phyloP scores from a whole-genome alignment of 2,888 invertebrate genomes.

The Poecilus cupreus region DNA sequence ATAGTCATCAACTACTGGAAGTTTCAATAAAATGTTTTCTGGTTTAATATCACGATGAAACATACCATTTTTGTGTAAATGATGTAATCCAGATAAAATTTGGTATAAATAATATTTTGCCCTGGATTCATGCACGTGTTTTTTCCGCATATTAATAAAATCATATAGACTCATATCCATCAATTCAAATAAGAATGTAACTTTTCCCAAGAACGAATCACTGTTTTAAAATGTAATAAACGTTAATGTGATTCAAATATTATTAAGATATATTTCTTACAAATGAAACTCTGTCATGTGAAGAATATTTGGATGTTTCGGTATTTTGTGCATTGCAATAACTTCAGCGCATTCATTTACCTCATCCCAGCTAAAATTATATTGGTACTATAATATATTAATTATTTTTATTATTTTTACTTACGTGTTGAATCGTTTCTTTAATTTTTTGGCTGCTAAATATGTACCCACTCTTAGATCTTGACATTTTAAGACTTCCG shows the following conservation, averaged over 20 bases:
- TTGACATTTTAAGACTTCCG: slow-evolving; percentile 81
- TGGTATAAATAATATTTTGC: slow-evolving; percentile 78
- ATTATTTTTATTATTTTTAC: slow-evolving; percentile 59
- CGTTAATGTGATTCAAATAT: slow-evolving; percentile 47
- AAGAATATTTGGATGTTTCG: slow-evolving; percentile 78
- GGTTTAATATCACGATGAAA: slow-evolving; percentile 84
- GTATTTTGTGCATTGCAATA: slow-evolving; percentile 77
- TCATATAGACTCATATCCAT: slow-evolving; percentile 84
- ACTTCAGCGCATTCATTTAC: slow-evolving; percentile 77
- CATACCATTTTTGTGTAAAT: slow-evolving; percentile 78
- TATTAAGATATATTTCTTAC: slow-evolving; percentile 72
- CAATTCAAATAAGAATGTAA: slow-evolving; percentile 79
- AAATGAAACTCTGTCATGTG: slow-evolving; percentile 79
- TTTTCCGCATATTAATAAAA: slow-evolving; percentile 75
- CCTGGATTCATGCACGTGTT: slow-evolving; percentile 74
- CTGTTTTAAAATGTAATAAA: slow-evolving; percentile 69
- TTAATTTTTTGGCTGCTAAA: slow-evolving; percentile 80
- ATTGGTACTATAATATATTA: slow-evolving; percentile 34
- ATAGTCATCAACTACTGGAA: slow-evolving; percentile 63
- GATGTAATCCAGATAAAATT: slow-evolving; percentile 77
- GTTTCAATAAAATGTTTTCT: slow-evolving; percentile 81
- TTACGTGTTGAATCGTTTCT: slow-evolving; percentile 77
- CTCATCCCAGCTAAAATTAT: slow-evolving; percentile 71
- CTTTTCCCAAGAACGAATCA: slow-evolving; percentile 76
- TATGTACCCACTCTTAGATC: slow-evolving; percentile 74